Evolutionary conservation across 2,888 invertebrate species (phyloP).

Genomic region (Galeruca laticollis): DNA sequence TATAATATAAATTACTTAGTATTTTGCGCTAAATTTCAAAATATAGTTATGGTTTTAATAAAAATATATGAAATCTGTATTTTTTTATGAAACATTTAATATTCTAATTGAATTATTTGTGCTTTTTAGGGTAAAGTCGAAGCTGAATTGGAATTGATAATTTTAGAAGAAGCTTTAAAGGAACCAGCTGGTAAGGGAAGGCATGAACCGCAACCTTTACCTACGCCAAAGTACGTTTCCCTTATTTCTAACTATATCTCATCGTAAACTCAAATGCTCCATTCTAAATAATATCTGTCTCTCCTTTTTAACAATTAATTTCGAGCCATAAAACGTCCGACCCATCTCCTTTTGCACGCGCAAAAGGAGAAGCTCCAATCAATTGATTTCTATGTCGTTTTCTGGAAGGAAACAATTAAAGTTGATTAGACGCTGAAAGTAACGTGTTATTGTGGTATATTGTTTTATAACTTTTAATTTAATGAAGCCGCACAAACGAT

Average conservation of each 20-base stretch:
- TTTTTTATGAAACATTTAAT: too few species aligned
- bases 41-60: too few species aligned
- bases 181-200: conserved; percentile 77
- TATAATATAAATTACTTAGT: too few species aligned
- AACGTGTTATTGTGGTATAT: conserved; percentile 13
- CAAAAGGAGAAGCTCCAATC: neutral
- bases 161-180: conserved; percentile 71
- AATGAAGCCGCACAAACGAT: conserved; percentile 28
- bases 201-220: conserved; percentile 73
- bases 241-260: too few species aligned
- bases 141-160: conserved; percentile 74
- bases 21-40: too few species aligned
- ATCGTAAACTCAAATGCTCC: too few species aligned
- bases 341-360: too few species aligned
- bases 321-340: too few species aligned
- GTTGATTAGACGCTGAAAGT: neutral
- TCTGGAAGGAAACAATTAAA: conserved; percentile 14
- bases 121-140: conserved; percentile 76
- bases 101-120: too few species aligned
- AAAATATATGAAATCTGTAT: too few species aligned
- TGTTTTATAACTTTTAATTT: conserved; percentile 34
- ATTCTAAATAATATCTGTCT: too few species aligned
- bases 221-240: conserved; percentile 72
- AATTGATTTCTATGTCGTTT: conserved; percentile 24
- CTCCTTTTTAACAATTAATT: too few species aligned